Evolutionary conservation across 1,140 invertebrate species (phyloP).

Genomic region (Brachionus asplanchnoidis): DNA sequence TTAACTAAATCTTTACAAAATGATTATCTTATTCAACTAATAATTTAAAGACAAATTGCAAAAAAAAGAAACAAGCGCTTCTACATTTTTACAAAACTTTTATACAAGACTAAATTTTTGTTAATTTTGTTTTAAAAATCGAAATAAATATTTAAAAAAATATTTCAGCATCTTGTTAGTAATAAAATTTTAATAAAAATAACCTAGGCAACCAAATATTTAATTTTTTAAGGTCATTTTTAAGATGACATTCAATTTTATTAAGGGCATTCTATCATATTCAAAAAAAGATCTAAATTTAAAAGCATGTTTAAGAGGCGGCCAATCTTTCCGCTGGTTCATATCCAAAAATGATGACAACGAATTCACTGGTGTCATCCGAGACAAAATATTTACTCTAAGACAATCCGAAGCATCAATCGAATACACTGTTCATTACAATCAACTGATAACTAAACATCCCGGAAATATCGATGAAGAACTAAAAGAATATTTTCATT

Average conservation of each 20-base stretch:
- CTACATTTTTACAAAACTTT: too few species aligned
- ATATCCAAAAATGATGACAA: not conserved
- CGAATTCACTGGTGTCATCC: not conserved
- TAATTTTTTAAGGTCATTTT: constrained; percentile 24
- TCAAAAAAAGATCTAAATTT: constrained; percentile 22
- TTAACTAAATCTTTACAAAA: too few species aligned
- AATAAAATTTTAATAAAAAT: too few species aligned
- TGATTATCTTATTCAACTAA: too few species aligned
- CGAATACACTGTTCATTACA: not conserved
- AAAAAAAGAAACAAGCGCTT: too few species aligned
- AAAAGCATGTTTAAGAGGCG: constrained; percentile 24
- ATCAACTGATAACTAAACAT: not conserved
- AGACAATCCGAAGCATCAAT: not conserved
- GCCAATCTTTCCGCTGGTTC: constrained; percentile 20
- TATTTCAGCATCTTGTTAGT: too few species aligned
- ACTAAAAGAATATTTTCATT: constrained; percentile 24
- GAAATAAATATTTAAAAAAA: too few species aligned
- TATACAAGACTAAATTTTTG: too few species aligned
- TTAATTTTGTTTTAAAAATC: too few species aligned
- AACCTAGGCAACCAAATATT: not conserved
- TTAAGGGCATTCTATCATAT: not conserved
- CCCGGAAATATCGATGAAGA: not conserved
- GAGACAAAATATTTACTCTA: not conserved
- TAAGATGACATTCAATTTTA: not conserved
- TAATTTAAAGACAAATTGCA: too few species aligned